A percentile compares a stretch with the other conserved stretches of the same genome.
These are phyloP conservation scores for Karalla daura DNA, from an alignment of 2,797 vertebrate species.

Conservation along the genomic window DNA sequence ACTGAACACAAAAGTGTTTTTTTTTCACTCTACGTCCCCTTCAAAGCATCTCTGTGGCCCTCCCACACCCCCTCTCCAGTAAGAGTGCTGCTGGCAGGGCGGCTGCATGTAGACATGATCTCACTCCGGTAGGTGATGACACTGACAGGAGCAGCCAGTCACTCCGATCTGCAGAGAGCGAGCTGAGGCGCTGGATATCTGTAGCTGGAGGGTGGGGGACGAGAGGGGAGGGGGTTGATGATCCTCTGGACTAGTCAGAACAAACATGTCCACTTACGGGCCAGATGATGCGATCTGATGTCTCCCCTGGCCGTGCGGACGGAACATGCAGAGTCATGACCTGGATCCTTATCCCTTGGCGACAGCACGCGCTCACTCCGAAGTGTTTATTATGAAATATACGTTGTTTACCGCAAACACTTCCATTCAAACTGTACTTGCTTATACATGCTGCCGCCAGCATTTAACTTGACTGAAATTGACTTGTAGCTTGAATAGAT, in stretches of 20 bases:
- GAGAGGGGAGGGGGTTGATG: slow-evolving; percentile 36
- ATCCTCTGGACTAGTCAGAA: slow-evolving; percentile 69
- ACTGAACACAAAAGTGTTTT: too few relatives aligned
- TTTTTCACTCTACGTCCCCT: too few relatives aligned
- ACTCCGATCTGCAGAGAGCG: slow-evolving; percentile 57
- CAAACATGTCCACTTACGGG: slow-evolving; percentile 65
- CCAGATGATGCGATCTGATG: slow-evolving; percentile 68
- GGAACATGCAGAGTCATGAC: slow-evolving; percentile 64
- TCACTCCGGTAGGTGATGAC: slow-evolving; percentile 63
- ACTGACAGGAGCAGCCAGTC: slow-evolving; percentile 66
- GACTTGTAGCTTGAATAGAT: slow-evolving; percentile 48
- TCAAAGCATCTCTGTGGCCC: slow-evolving; percentile 42
- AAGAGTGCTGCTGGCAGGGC: slow-evolving; percentile 35
- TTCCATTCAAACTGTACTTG: slow-evolving; percentile 22
- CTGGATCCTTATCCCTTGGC: slow-evolving; percentile 44
- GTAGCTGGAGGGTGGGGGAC: slow-evolving; percentile 29
- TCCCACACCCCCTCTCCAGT: slow-evolving; percentile 51
- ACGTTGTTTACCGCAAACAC: slow-evolving; percentile 34
- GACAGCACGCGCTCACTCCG: slow-evolving; percentile 25
- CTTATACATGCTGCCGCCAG: slow-evolving; percentile 12
- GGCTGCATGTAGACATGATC: slow-evolving; percentile 63
- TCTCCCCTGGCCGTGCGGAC: slow-evolving; percentile 53
- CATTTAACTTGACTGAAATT: slow-evolving; percentile 52
- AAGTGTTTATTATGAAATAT: slow-evolving; percentile 35
- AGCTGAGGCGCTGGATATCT: slow-evolving; percentile 51